phyloP scores from a whole-genome alignment of 2,888 invertebrate species.

The Synergus gifuensis region DNA sequence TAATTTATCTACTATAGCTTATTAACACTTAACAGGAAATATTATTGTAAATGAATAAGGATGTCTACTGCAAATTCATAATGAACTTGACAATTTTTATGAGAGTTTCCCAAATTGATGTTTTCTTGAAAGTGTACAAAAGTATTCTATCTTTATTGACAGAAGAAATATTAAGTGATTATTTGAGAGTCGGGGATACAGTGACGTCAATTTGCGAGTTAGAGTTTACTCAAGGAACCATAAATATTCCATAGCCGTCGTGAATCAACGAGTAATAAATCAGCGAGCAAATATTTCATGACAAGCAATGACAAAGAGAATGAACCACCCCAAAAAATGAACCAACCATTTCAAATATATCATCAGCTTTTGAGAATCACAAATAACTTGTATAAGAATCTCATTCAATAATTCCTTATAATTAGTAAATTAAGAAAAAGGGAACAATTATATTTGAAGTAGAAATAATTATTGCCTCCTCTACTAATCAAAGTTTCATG shows the following conservation, averaged over 20 bases:
- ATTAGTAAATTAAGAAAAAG: background rate
- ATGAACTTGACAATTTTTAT: no score
- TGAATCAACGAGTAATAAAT: conserved; percentile 21
- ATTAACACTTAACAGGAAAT: no score
- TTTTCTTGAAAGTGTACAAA: background rate
- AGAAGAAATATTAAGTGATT: background rate
- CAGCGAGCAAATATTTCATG: conserved; percentile 27
- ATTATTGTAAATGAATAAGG: no score
- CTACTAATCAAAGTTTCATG: background rate
- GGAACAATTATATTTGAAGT: background rate
- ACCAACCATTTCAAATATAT: background rate
- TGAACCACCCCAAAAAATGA: background rate
- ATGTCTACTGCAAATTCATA: no score
- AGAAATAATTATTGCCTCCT: background rate
- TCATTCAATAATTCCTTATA: background rate
- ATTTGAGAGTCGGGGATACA: background rate
- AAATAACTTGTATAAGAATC: background rate
- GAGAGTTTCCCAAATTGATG: background rate
- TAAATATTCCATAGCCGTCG: background rate
- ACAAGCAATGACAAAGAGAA: background rate
- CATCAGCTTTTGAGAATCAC: background rate
- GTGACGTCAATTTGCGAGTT: conserved; percentile 8
- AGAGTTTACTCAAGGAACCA: conserved; percentile 10
- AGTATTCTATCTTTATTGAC: conserved; percentile 9
- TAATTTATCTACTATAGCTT: no score